Evolutionary conservation across 2,113 vertebrate genomes (phyloP), one percentile per base, ranked within the genome.

Genomic region (Lepidothrix coronata): DNA sequence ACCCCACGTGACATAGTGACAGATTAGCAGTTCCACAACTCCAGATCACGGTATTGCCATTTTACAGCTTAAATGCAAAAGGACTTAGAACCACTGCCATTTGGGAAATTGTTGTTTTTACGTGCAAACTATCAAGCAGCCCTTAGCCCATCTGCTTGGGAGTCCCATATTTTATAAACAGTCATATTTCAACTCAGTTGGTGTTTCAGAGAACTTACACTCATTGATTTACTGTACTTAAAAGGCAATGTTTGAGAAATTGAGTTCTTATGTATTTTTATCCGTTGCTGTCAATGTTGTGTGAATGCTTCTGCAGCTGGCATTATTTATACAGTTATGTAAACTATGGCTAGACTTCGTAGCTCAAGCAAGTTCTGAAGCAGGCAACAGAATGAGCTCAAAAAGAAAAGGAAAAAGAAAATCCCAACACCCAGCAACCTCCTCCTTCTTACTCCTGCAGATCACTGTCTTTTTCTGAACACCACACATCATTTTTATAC

Each of bases 181-280:
- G 70, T 88, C 12, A 2, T 84, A 73, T 86, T 97, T 88, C 82
- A 90, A 14, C 37, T 51, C 30, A 10, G 23, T 41, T 85, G 17
- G 12, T 89, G 35, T 67, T 93, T 92, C 72, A 67, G 68, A 89
- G 75, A 81, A 95, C 19, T 84, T 86, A 51, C 3, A 16, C 37
- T 92, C 76, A 91, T 87, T 89, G 83, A 84, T 93, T 96, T 83
- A 76, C 67, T 94, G 79, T 94, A 94, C 89, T 95, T 97, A 97
- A 93, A 95, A 97, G 95, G 92, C 76, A 97, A 95, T 95, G 92
- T 95, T 92, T 92, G 68, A 93, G 75, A 65, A 91, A 93, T 70
- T 66, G 63, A 81, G 51, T 59, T 91, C 95, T 96, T 92, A 93
- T 77, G 49, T 91, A 90, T 94, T 94, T 96, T 93, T 92, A 90